Percentiles rank a stretch among this genome's conserved stretches.
These are phyloP conservation scores for Rhabdomys dilectus DNA, from an alignment of 2,113 vertebrate genomes.

Conservation along the genomic window DNA sequence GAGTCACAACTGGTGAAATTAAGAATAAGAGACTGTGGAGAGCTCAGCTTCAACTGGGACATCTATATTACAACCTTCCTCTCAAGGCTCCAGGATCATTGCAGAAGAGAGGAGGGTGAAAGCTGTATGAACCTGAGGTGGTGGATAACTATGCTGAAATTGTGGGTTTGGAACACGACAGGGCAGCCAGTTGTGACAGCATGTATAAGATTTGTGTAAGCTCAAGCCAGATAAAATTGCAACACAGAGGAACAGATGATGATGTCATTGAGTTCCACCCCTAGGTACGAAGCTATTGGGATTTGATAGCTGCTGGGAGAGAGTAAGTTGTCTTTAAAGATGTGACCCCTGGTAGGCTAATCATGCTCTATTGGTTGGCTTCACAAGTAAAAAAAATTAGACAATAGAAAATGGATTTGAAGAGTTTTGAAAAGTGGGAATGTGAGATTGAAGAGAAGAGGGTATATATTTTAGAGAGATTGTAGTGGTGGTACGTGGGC, in stretches of 20 bases:
- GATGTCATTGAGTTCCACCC: not conserved
- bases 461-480: not conserved
- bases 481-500: not conserved
- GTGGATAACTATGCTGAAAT: not conserved
- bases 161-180: not conserved
- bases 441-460: not conserved
- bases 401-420: not conserved
- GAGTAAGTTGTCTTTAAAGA: not conserved
- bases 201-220: not conserved
- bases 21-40: not conserved
- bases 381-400: too few species aligned
- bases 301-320: not conserved
- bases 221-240: not conserved
- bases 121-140: not conserved
- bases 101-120: not conserved
- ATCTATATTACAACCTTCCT: not conserved
- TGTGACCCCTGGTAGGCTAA: not conserved
- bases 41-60: not conserved
- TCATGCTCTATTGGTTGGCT: not conserved
- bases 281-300: not conserved
- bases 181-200: not conserved
- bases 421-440: not conserved
- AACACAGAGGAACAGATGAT: not conserved
- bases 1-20: not conserved
- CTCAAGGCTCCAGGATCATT: not conserved